Percentiles rank a stretch among this genome's conserved stretches.
Conservation (phyloP, 2,113 vertebrate genomes). For the Cyprinodon brontotheroides region DNA sequence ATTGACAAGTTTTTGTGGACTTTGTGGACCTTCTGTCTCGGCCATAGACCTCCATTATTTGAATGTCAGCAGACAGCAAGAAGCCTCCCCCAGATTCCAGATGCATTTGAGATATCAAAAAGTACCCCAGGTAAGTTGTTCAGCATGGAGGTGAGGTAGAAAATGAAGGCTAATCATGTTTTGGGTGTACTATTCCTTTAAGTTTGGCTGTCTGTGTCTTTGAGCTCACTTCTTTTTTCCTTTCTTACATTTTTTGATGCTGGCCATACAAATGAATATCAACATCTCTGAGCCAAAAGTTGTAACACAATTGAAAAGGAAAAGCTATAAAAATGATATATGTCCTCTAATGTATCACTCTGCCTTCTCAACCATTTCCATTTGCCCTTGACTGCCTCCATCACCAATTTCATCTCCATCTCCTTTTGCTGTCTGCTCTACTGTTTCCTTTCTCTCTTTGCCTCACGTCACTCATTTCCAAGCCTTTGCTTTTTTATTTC, state of each 20-base stretch:
- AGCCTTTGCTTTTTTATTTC: neutral
- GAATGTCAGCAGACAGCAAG: no score
- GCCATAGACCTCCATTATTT: no score
- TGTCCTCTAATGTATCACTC: neutral
- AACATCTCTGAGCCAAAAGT: neutral
- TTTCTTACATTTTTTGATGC: neutral
- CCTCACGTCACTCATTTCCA: constrained; percentile 1
- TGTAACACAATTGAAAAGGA: neutral
- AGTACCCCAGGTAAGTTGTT: no score
- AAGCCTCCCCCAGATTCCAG: no score
- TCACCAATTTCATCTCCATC: constrained; percentile 4
- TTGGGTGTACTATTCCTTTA: no score
- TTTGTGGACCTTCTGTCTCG: no score
- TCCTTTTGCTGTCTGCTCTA: neutral
- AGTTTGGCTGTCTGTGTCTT: neutral
- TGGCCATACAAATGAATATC: neutral
- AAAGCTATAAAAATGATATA: neutral
- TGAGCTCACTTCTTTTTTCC: neutral
- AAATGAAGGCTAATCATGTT: no score
- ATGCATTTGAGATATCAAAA: no score
- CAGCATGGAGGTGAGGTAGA: no score
- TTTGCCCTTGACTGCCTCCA: constrained; percentile 1
- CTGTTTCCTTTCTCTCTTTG: neutral
- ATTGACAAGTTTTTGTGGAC: no score
- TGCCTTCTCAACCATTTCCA: neutral